These are phyloP conservation scores for Orestias chungarensis DNA, from an alignment of 2,797 vertebrate species.

Conservation along the genomic window DNA sequence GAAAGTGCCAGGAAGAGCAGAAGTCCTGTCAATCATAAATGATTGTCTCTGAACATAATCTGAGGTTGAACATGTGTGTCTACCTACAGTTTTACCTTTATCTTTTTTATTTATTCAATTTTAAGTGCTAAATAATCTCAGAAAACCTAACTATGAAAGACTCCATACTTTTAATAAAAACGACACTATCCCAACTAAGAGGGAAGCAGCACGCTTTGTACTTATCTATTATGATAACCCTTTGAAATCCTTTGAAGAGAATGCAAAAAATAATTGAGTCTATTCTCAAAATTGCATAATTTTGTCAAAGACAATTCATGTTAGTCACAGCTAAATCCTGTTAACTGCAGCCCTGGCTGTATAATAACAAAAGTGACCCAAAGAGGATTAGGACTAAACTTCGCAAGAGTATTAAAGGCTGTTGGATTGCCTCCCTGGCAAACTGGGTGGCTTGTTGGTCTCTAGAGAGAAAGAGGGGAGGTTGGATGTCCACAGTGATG, in stretches of 20 bases:
- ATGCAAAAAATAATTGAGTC: constrained; percentile 28
- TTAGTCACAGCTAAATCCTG: constrained; percentile 75
- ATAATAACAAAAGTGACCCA: constrained; percentile 88
- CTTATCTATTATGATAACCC: constrained; percentile 23
- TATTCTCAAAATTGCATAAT: constrained; percentile 54
- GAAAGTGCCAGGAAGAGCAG: constrained; percentile 23
- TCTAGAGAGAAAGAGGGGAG: constrained; percentile 31
- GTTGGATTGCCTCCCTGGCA: constrained; percentile 56
- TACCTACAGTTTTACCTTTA: constrained; percentile 42
- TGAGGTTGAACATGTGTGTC: constrained; percentile 45
- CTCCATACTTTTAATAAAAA: constrained; percentile 48
- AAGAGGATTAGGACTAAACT: constrained; percentile 77
- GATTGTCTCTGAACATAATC: constrained; percentile 36
- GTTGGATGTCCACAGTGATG: constrained; percentile 13
- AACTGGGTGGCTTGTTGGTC: constrained; percentile 49
- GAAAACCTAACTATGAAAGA: constrained; percentile 47
- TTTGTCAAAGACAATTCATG: constrained; percentile 59
- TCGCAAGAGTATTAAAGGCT: constrained; percentile 68
- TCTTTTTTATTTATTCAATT: constrained; percentile 57
- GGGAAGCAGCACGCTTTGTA: constrained; percentile 35
- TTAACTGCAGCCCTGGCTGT: constrained; percentile 81
- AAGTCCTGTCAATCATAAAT: constrained; percentile 44
- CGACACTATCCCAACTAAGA: constrained; percentile 6
- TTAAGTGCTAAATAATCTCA: constrained; percentile 54
- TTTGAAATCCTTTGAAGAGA: constrained; percentile 40